Evolutionary conservation across 2,888 invertebrate species (phyloP), one percentile per base, ranked within the genome.

Genomic region (Phorcus lineatus): DNA sequence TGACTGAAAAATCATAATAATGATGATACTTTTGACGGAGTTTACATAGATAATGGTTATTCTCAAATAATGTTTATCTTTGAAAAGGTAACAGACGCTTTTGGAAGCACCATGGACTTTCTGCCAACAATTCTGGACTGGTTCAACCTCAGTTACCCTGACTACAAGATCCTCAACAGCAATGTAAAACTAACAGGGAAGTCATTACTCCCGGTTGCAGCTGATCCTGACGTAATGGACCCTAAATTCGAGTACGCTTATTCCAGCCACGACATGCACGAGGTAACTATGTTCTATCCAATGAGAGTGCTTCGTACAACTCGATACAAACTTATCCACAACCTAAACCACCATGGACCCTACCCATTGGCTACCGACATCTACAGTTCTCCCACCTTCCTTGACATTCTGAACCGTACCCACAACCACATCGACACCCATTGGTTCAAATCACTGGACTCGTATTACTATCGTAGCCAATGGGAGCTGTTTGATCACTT

Each of bases 331-430:
- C 95, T 98, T n/a, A 96, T 98, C 81, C 97, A 98, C 90, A 98
- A 98, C 94, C 94, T 98, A 80, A 97, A 97, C 94, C 96, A 95
- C 92, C 95, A 95, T 91, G 95, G 96, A 94, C 96, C 97, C 54
- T 98, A 97, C 93, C 97, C 97, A 28, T 96, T 98, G 81, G 98
- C 98, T 94, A 97, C 97, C 94, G 98, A 98, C 91, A 95, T 97
- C 82, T 98, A 96, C 91, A 92, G 96, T 17, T 97, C 97, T 6
- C 96, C 96, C 57, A 96, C 97, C 0, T 98, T 97, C 93, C 96
- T 96, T 94, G 97, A 97, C 91, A 94, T 98, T 57, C 93, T 98
- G 82, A 97, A 97, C 92, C 79, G 85, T 81, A 84, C 84, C 0
- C 36, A 47, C 28, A 24, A 47, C 31, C 24, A 40, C 28, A 19